Conservation (phyloP, 2,113 vertebrate genomes). For the Elanoides forficatus region DNA sequence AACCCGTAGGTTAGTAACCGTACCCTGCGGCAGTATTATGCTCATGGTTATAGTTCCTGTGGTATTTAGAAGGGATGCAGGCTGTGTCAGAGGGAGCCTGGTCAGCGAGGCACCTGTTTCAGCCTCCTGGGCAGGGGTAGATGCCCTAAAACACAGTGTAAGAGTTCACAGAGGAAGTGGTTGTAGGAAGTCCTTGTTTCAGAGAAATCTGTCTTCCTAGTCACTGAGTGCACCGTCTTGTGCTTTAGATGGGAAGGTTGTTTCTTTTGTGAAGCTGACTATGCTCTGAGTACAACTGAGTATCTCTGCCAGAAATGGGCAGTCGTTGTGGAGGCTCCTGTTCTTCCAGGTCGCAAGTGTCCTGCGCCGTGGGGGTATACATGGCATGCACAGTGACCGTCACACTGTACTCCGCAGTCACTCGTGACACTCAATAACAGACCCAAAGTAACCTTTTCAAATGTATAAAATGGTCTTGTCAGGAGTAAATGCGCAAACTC, state of each 20-base stretch:
- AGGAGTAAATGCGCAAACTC: not conserved
- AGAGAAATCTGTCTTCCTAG: not conserved
- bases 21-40: fast-evolving
- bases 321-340: not conserved
- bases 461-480: not conserved
- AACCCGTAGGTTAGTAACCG: not conserved
- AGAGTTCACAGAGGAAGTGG: not conserved
- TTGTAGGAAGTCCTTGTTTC: not conserved
- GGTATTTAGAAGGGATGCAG: not conserved
- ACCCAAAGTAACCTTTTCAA: not conserved
- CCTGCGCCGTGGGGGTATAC: fast-evolving
- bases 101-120: not conserved
- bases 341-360: not conserved
- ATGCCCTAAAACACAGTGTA: not conserved
- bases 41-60: not conserved
- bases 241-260: not conserved
- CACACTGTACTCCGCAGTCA: not conserved
- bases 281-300: not conserved
- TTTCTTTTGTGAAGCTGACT: not conserved
- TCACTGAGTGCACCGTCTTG: not conserved
- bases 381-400: fast-evolving
- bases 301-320: not conserved
- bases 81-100: not conserved
- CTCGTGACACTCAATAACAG: not conserved
- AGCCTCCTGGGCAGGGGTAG: not conserved